Percentiles rank a stretch among this genome's conserved stretches.
phyloP scores from a whole-genome alignment of 2,113 vertebrate species.

The Lepisosteus oculatus region DNA sequence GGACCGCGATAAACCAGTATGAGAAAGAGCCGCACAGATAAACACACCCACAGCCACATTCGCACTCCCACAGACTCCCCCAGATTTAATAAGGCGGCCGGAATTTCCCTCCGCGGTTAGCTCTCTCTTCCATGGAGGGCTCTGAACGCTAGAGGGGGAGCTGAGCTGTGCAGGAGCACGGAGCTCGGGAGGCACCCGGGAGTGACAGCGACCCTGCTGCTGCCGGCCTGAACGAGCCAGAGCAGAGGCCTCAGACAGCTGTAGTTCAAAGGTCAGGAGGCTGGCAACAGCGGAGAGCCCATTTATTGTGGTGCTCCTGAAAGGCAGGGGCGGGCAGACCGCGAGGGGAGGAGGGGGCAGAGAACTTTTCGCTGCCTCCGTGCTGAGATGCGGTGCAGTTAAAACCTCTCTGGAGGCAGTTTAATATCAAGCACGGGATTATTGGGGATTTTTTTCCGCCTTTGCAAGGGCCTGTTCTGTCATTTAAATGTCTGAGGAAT shows the following conservation, averaged over 20 bases:
- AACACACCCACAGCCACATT: constrained; percentile 17
- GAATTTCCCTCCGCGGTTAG: not conserved
- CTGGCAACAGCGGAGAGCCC: constrained; percentile 68
- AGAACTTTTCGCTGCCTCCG: constrained; percentile 71
- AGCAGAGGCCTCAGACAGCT: constrained; percentile 68
- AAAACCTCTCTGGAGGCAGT: constrained; percentile 79
- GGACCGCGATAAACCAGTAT: constrained; percentile 26
- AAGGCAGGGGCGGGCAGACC: constrained; percentile 53
- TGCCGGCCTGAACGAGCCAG: constrained; percentile 66
- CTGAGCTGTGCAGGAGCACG: constrained; percentile 78
- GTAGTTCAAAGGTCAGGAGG: constrained; percentile 80
- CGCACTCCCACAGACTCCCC: not conserved
- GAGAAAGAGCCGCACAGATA: constrained; percentile 19
- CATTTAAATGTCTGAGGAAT: constrained; percentile 89
- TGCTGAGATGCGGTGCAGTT: constrained; percentile 71
- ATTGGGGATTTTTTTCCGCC: constrained; percentile 59
- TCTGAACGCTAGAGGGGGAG: constrained; percentile 97
- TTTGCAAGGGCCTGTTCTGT: constrained; percentile 59
- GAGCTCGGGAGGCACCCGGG: constrained; percentile 48
- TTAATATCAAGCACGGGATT: constrained; percentile 83
- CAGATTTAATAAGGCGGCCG: not conserved
- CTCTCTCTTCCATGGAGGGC: constrained; percentile 47
- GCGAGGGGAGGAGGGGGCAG: constrained; percentile 64
- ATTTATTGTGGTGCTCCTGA: constrained; percentile 67
- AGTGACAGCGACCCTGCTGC: constrained; percentile 56